A percentile compares a stretch with the other conserved stretches of the same genome.
Conservation (phyloP, 2,797 vertebrate genomes). For the Loris lydekkerianus region DNA sequence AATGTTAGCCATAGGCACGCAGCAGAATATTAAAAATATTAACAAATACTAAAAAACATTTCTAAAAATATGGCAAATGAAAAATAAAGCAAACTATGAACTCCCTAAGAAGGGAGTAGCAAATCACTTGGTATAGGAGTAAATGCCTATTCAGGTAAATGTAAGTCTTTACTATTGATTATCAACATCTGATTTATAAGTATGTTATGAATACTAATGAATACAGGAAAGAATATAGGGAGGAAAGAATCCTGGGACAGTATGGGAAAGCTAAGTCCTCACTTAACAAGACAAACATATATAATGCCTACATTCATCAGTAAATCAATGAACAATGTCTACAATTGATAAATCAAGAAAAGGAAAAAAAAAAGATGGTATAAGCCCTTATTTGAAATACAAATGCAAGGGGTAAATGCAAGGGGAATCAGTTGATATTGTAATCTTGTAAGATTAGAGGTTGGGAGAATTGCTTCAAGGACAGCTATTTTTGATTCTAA, state of each 20-base stretch:
- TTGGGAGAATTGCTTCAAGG: neutral
- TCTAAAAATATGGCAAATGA: neutral
- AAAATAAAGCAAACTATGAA: slow-evolving; percentile 12
- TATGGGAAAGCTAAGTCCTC: neutral
- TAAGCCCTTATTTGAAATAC: slow-evolving; percentile 45
- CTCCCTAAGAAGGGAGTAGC: neutral
- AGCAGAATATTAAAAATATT: slow-evolving; percentile 46
- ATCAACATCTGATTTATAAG: neutral
- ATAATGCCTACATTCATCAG: neutral
- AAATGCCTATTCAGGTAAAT: slow-evolving; percentile 4
- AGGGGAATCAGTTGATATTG: neutral
- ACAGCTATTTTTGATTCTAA: slow-evolving; percentile 14
- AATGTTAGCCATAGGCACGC: neutral
- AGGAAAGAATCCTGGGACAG: neutral
- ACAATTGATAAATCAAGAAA: slow-evolving; percentile 40
- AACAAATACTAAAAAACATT: neutral
- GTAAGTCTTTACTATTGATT: neutral
- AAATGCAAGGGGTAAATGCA: neutral
- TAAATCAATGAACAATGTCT: neutral
- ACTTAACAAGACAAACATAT: neutral
- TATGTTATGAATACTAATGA: slow-evolving; percentile 11
- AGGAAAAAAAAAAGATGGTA: no score
- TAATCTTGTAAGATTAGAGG: neutral
- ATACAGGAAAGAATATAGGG: neutral
- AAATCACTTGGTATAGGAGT: neutral